Evolutionary conservation across 2,888 invertebrate genomes (phyloP).

Genomic region (Cepaea hortensis): DNA sequence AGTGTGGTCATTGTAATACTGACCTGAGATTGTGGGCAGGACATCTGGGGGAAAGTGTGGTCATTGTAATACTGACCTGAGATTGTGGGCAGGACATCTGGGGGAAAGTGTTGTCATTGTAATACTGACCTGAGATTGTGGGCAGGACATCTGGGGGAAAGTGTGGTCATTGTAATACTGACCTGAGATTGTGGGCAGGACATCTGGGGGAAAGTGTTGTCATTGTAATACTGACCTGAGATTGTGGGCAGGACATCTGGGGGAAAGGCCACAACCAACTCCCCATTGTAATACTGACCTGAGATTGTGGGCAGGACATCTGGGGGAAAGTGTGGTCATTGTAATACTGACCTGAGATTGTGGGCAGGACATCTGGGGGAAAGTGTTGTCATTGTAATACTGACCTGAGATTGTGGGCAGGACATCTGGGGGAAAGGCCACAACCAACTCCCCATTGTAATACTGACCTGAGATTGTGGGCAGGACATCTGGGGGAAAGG

Average conservation of each 20-base stretch:
- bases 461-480: neutral
- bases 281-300: neutral
- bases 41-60: no score
- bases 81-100: neutral
- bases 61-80: neutral
- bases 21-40: neutral
- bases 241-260: neutral
- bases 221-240: neutral
- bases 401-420: neutral
- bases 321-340: slow-evolving; percentile 6
- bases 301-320: neutral
- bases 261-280: no score
- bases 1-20: neutral
- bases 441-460: no score
- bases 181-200: neutral
- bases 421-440: no score
- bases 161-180: slow-evolving; percentile 15
- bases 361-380: slow-evolving; percentile 88
- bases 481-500: neutral
- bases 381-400: slow-evolving; percentile 76
- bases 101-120: slow-evolving; percentile 10
- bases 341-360: slow-evolving; percentile 80
- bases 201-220: no score
- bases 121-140: slow-evolving; percentile 80
- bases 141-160: slow-evolving; percentile 91